phyloP scores from a whole-genome alignment of 2,888 invertebrate genomes.

The Hypomecis punctinalis region DNA sequence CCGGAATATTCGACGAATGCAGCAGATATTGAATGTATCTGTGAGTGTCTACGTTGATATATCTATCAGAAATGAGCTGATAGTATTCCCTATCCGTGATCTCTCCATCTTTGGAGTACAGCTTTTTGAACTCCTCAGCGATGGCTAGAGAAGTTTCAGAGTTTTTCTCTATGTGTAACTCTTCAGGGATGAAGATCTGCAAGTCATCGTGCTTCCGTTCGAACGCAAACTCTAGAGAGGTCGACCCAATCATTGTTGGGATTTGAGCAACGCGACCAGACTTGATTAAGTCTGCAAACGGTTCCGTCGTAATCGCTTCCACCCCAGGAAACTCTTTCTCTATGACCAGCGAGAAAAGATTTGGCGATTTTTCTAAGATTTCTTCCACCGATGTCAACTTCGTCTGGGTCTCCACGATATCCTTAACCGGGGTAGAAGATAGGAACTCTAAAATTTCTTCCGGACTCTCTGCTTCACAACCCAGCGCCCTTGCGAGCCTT shows the following conservation, averaged over 20 bases:
- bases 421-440: constrained; percentile 64
- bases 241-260: constrained; percentile 73
- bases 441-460: constrained; percentile 73
- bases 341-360: constrained; percentile 59
- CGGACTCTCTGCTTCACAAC: constrained; percentile 65
- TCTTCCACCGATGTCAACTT: constrained; percentile 45
- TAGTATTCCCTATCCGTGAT: constrained; percentile 64
- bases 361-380: constrained; percentile 40
- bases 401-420: constrained; percentile 64
- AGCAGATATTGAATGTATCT: constrained; percentile 71
- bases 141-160: constrained; percentile 62
- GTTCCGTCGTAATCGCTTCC: constrained; percentile 67
- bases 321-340: constrained; percentile 75
- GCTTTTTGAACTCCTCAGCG: constrained; percentile 59
- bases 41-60: constrained; percentile 64
- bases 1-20: constrained; percentile 66
- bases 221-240: constrained; percentile 60
- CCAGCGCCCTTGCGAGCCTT: constrained; percentile 60
- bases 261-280: constrained; percentile 70
- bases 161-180: constrained; percentile 64
- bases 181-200: constrained; percentile 65
- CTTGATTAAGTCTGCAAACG: constrained; percentile 66
- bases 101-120: constrained; percentile 68
- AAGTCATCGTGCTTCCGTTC: constrained; percentile 62
- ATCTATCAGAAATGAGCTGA: constrained; percentile 65